Evolutionary conservation across 2,113 vertebrate genomes (phyloP).

Genomic region (Emydura subglobosa): DNA sequence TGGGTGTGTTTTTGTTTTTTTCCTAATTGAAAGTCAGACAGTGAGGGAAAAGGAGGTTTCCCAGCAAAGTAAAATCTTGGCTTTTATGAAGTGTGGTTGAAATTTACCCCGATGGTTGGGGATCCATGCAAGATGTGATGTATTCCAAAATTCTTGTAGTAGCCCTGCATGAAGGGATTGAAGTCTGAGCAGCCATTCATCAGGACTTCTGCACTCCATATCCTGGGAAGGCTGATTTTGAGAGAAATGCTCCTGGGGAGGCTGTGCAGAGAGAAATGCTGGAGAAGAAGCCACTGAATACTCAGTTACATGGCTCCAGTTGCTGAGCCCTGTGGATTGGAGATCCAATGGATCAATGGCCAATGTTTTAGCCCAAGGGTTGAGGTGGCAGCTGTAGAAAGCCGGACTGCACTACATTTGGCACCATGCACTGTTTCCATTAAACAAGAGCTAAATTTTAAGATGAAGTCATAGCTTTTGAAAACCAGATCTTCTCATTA

Average conservation of each 20-base stretch:
- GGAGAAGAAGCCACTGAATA: not conserved
- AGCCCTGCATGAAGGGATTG: not conserved
- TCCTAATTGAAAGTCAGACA: not conserved
- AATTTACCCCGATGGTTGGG: not conserved
- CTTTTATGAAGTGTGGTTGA: not conserved
- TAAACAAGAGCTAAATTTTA: not conserved
- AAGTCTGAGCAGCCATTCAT: not conserved
- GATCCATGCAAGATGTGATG: not conserved
- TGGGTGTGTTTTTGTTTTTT: not conserved
- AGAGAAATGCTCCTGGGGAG: too few species aligned
- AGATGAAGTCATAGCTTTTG: not conserved
- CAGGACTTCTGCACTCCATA: not conserved
- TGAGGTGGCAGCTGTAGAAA: not conserved
- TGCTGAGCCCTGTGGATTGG: fast-evolving
- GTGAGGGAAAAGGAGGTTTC: not conserved
- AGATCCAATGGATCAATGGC: not conserved
- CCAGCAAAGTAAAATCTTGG: not conserved
- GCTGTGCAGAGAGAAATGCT: not conserved
- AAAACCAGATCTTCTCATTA: not conserved
- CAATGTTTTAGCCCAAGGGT: not conserved
- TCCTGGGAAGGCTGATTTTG: not conserved
- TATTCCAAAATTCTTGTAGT: not conserved
- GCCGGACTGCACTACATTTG: fast-evolving
- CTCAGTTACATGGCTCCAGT: not conserved
- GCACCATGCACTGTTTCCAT: not conserved